A percentile compares a stretch with the other conserved stretches of the same genome.
These are phyloP conservation scores for Drosophila sp. DNA, from an alignment of 1,140 invertebrate species.

Conservation along the genomic window DNA sequence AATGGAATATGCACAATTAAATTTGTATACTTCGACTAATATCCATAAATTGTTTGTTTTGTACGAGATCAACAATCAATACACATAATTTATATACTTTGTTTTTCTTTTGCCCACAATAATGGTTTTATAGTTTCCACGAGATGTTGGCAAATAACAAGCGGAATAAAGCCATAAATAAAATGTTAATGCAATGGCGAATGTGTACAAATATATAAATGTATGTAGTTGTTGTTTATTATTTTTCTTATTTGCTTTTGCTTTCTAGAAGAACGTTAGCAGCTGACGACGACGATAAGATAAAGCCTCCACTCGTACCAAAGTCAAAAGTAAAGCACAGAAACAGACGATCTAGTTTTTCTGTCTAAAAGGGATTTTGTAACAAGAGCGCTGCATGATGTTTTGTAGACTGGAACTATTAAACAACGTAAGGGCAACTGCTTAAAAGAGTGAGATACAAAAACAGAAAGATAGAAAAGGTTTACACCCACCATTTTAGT, in stretches of 20 bases:
- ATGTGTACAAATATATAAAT: not conserved
- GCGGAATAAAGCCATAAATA: constrained; percentile 18
- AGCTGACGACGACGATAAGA: constrained; percentile 49
- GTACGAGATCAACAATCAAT: not conserved
- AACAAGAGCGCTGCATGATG: constrained; percentile 2
- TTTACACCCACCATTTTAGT: constrained; percentile 57
- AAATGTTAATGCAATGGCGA: constrained; percentile 11
- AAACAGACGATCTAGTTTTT: not conserved
- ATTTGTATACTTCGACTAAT: not conserved
- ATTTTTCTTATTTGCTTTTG: constrained; percentile 17
- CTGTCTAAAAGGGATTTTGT: not conserved
- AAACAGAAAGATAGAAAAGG: not conserved
- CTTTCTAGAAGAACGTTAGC: constrained; percentile 20
- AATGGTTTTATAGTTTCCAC: not conserved
- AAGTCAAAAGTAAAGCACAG: constrained; percentile 15
- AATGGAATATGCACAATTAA: not conserved
- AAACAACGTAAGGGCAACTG: not conserved
- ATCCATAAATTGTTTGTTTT: not conserved
- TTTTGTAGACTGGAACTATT: constrained; percentile 57
- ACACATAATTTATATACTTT: not conserved
- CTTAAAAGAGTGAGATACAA: not conserved
- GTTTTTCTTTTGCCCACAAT: not conserved
- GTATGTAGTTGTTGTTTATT: not conserved
- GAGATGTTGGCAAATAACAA: constrained; percentile 14
- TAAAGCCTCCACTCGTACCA: constrained; percentile 37